phyloP scores from a whole-genome alignment of 92 coral and sea anemone species.

The Meandrina meandrites region DNA sequence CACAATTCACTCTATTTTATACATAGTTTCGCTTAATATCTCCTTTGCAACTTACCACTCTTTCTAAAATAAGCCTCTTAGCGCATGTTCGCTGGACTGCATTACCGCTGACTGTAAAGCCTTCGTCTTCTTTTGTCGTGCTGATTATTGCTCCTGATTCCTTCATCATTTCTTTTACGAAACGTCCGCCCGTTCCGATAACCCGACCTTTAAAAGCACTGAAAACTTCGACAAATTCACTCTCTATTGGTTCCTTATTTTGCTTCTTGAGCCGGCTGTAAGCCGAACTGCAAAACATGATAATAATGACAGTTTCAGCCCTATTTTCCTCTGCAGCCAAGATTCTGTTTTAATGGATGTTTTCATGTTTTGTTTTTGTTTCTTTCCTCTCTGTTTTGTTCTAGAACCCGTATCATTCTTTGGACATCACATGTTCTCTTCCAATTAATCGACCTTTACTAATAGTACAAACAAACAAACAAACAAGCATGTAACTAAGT shows the following conservation, averaged over 20 bases:
- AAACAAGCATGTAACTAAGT: too few species aligned
- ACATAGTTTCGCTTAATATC: background rate
- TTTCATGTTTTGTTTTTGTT: too few species aligned
- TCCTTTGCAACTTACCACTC: constrained; percentile 4
- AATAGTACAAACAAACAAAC: too few species aligned
- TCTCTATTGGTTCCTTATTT: background rate
- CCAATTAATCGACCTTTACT: too few species aligned
- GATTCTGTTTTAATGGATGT: too few species aligned
- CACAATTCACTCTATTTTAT: too few species aligned
- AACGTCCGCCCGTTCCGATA: constrained; percentile 3
- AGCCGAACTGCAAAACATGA: background rate
- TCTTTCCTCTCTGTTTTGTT: too few species aligned
- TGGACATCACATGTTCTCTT: too few species aligned
- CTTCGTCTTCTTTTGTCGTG: background rate
- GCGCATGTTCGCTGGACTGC: constrained; percentile 15
- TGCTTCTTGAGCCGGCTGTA: background rate
- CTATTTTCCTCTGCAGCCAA: too few species aligned
- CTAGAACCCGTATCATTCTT: too few species aligned
- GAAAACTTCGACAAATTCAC: constrained; percentile 11
- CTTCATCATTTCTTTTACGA: background rate
- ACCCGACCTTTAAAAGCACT: constrained; percentile 7
- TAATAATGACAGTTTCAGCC: background rate
- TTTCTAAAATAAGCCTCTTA: constrained; percentile 12
- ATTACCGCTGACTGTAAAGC: constrained; percentile 13
- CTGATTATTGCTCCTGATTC: constrained; percentile 1